A percentile compares a stretch with the other conserved stretches of the same genome.
Conservation (phyloP, 2,797 vertebrate species). For the Megaceryle alcyon region DNA sequence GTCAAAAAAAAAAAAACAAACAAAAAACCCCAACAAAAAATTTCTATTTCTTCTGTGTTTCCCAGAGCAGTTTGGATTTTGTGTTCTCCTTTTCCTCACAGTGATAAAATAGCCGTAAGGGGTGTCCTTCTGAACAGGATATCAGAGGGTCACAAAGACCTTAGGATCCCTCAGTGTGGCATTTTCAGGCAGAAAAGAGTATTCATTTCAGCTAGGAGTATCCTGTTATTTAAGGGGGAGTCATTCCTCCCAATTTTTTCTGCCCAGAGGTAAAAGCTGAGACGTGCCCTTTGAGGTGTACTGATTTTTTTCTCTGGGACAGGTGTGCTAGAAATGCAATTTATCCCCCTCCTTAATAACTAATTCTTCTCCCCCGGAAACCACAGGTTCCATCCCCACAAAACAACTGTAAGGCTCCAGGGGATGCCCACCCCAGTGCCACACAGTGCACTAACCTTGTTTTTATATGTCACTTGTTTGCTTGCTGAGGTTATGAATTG, state of each 20-base stretch:
- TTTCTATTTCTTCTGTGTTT: background rate
- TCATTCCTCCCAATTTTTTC: background rate
- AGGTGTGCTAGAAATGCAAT: background rate
- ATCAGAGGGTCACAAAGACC: background rate
- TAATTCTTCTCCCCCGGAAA: background rate
- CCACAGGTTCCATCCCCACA: background rate
- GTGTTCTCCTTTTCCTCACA: background rate
- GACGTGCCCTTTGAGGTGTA: background rate
- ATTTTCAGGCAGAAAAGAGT: background rate
- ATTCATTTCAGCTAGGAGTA: background rate
- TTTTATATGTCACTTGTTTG: background rate
- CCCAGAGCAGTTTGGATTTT: background rate
- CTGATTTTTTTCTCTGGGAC: background rate
- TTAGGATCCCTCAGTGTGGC: accelerated
- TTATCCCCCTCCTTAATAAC: background rate
- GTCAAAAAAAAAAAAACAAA: background rate
- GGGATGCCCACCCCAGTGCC: background rate
- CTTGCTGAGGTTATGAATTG: accelerated
- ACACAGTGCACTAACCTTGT: background rate
- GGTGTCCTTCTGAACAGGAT: background rate
- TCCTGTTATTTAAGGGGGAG: accelerated
- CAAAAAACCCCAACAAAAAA: too few species aligned
- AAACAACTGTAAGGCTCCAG: background rate
- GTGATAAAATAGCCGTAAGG: background rate
- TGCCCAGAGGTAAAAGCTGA: background rate